Evolutionary conservation across 2,888 invertebrate species (phyloP).

Genomic region (Philhelius pedissequus): DNA sequence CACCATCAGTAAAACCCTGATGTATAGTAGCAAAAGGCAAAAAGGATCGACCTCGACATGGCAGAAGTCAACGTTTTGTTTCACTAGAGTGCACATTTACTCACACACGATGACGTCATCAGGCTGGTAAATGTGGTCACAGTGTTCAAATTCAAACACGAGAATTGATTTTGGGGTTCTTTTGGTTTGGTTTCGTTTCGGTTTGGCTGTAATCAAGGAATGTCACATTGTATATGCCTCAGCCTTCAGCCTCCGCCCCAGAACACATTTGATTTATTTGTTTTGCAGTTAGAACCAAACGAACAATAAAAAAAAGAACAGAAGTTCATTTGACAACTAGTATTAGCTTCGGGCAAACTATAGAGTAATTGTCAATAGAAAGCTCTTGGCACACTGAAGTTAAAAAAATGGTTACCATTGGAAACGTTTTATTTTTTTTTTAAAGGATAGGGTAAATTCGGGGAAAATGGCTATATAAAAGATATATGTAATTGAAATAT

Average conservation of each 20-base stretch:
- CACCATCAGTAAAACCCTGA: not conserved
- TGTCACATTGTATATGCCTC: not conserved
- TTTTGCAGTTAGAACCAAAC: not conserved
- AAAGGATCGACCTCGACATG: slow-evolving; percentile 8
- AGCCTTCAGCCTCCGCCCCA: not conserved
- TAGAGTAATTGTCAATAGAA: slow-evolving; percentile 16
- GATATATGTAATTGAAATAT: too few relatives aligned
- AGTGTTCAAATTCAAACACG: slow-evolving; percentile 37
- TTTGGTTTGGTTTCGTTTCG: slow-evolving; percentile 23
- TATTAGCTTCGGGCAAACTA: slow-evolving; percentile 7
- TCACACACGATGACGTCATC: not conserved
- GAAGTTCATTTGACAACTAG: slow-evolving; percentile 14
- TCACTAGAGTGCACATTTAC: not conserved
- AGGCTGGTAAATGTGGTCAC: slow-evolving; percentile 28
- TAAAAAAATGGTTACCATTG: not conserved
- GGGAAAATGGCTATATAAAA: not conserved
- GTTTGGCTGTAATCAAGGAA: slow-evolving; percentile 23
- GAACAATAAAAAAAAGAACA: not conserved
- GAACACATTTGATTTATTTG: slow-evolving; percentile 11
- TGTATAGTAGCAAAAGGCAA: not conserved
- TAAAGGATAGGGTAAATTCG: not conserved
- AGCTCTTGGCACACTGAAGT: slow-evolving; percentile 8
- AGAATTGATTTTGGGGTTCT: slow-evolving; percentile 41
- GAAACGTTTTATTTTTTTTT: not conserved
- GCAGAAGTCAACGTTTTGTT: slow-evolving; percentile 16